These are phyloP conservation scores for Talpa occidentalis DNA, from an alignment of 2,113 vertebrate species.

Conservation along the genomic window DNA sequence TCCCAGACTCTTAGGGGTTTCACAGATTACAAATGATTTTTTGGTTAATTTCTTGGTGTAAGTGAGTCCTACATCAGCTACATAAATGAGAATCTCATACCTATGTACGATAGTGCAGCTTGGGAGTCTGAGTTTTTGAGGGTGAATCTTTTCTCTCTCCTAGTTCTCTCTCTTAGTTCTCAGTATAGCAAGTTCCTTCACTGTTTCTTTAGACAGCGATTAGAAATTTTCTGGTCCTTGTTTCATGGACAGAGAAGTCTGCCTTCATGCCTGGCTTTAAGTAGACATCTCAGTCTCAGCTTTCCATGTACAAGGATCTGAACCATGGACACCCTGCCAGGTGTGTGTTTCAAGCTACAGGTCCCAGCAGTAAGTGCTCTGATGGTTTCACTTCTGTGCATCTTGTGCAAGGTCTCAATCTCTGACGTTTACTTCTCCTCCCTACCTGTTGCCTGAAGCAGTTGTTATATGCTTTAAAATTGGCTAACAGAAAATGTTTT, in stretches of 20 bases:
- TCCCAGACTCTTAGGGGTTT: background rate
- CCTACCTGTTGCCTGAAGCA: background rate
- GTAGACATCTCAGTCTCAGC: background rate
- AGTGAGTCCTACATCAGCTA: background rate
- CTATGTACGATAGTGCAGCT: accelerated
- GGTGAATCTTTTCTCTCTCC: background rate
- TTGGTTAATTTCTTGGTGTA: background rate
- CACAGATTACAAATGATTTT: background rate
- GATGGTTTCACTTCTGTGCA: background rate
- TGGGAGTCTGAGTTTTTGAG: background rate
- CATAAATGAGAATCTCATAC: background rate
- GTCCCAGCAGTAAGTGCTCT: background rate
- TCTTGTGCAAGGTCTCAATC: background rate
- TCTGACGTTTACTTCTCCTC: background rate
- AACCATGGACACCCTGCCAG: background rate
- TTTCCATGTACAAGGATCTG: background rate
- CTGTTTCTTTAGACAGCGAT: background rate
- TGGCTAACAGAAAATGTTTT: background rate
- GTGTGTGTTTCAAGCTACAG: background rate
- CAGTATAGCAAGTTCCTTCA: background rate
- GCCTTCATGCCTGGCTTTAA: background rate
- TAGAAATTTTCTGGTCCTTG: background rate
- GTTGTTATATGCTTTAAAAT: background rate
- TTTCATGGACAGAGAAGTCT: background rate
- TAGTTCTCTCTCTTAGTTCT: background rate